Evolutionary conservation across 2,888 invertebrate genomes (phyloP), one percentile per base, ranked within the genome.

Genomic region (Drosophila helvetica): DNA sequence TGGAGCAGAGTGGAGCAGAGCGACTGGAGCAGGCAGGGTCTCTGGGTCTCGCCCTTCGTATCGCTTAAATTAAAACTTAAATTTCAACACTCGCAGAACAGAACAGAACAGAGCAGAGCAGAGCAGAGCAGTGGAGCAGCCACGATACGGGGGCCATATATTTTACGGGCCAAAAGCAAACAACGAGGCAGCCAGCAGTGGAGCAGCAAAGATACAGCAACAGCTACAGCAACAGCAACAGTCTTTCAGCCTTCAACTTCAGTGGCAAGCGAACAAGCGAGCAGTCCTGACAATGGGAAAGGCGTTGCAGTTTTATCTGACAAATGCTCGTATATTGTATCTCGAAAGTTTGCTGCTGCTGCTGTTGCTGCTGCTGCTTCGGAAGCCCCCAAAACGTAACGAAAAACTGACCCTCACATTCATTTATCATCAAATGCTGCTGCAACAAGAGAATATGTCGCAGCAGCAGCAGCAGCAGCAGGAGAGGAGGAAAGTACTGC

Each of bases 11-110:
- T n/a, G 56, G 25, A 6, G 25, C 6, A 25, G 25, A 25, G 22
- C 22, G 22, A 65, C 51, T 17, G 45, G 33, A 10, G 62, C 10
- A 45, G 33, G 46, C 56, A 18, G 52, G 51, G 33, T 33, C 42
- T 30, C 15, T 46, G 53, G 68, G 73, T 67, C 72, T 77, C 69
- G 85, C 81, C 78, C 83, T 76, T 75, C 73, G 70, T 88, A 88
- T 88, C 84, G 79, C 83, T 86, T 79, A 88, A 86, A 88, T 86
- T 88, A 88, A 86, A 86, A 84, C 79, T 73, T 84, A 87, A 85
- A 79, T 88, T 77, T 86, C 89, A 88, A 88, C 85, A 88, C 85
- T 88, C 86, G 70, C 73, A 55, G 79, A 63, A 61, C 53, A 53
- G 42, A 38, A 22, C 38, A 22, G 42, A 33, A 61, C 53, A 53